Base-by-base conservation (phyloP, 1,140 invertebrate species). In the Acyrthosiphon pisum region DNA sequence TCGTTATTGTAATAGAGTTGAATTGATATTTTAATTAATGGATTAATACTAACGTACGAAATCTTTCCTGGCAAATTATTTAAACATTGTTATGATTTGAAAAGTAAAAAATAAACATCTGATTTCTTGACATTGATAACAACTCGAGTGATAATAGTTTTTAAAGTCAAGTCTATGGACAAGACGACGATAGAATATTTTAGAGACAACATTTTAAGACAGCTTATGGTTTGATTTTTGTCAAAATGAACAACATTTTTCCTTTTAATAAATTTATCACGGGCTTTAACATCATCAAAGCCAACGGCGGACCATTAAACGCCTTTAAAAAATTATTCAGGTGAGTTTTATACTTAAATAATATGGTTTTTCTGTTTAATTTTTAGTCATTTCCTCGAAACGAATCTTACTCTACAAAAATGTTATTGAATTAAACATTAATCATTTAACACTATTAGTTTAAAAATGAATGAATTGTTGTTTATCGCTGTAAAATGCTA, bases 221-320 rank as follows among this genome's bases (percentile, higher is more conserved):
- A 6, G 3, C 9, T 44, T 84, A 44, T 87, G 35, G n/a, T 53
- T 56, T 56, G 23, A 35, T 50, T 68, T 83, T 41, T 26, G 48
- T 84, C n/a, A 86, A 93, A 86, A 93, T 93, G 91, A 93, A 84
- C 3, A 94, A 94, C 44, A 60, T 81, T 37, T 90, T 94, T 37
- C 94, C 94, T 22, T 94, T 98, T 0, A 97, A 98, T 95, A 98
- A 98, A 95, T 14, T 98, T 48, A 94, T 94, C 0, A 97, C 96
- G 94, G 95, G 98, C 20, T 96, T 97, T 83, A 95, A 96, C 93
- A 97, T 97, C 56, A 96, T 98, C 94, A 96, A 96, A 94, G 96
- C 97, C 88, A 97, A 98, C 95, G 98, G 98, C 86, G 98, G 98
- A n/a, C 95, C 98, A 26, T 95, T 96, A 18, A 96, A 95, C 14